Conservation (phyloP, 2,113 vertebrate species). For the Mus spicilegus region DNA sequence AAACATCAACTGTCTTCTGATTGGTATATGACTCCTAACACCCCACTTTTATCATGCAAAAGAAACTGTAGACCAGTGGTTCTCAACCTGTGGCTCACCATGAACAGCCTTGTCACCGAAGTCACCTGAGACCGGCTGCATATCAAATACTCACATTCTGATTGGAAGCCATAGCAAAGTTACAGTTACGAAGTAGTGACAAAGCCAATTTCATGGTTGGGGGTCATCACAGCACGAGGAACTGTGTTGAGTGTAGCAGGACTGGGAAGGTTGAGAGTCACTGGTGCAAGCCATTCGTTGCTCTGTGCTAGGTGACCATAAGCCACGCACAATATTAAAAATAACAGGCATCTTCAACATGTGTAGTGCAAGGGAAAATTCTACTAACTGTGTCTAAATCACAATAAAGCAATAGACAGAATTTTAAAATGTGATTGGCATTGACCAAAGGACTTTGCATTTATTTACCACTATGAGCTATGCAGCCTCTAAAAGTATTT, state of each 20-base stretch:
- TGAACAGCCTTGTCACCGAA: too few species aligned
- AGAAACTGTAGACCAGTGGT: constrained; percentile 6
- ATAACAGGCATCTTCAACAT: neutral
- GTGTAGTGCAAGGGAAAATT: neutral
- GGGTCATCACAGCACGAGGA: neutral
- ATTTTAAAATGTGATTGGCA: neutral
- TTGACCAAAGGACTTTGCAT: neutral
- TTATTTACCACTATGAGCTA: constrained; percentile 30
- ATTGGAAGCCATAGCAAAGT: neutral
- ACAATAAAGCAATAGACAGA: neutral
- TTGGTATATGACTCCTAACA: neutral
- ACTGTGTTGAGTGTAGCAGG: neutral
- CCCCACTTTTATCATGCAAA: neutral
- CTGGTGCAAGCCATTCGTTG: neutral
- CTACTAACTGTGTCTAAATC: neutral
- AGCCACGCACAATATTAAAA: neutral
- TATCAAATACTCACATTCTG: too few species aligned
- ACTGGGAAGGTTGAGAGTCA: neutral
- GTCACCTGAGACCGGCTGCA: neutral
- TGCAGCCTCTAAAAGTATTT: neutral
- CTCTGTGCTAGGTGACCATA: neutral
- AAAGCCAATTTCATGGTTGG: too few species aligned
- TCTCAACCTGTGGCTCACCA: neutral
- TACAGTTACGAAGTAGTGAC: neutral
- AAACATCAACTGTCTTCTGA: neutral